Evolutionary conservation across 2,888 invertebrate species (phyloP), one percentile per base, ranked within the genome.

Genomic region (Agonum fuliginosum): DNA sequence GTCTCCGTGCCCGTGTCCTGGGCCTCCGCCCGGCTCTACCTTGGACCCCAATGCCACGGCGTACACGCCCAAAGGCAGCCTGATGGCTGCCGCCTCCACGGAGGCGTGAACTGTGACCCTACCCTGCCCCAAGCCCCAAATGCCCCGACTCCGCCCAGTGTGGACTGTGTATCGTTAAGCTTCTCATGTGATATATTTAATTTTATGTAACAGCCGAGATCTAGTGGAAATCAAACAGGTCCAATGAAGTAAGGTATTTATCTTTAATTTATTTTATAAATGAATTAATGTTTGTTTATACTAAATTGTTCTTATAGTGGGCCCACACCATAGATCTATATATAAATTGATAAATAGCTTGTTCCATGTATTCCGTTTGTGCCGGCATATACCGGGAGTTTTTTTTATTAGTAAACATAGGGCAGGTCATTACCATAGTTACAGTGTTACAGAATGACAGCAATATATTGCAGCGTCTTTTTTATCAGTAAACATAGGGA

Each of bases 41-140:
- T 91, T 97, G 79, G 97, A 97, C 89, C 97, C 97, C 77, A 96
- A 97, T 88, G 97, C 97, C 80, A 93, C 93, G 80, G 95, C 94
- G 81, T 97, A 97, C 89, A 97, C 96, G 81, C 97, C 97, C 80
- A 96, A 96, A 85, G 87, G 89, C 82, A 90, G 91, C 80, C 88
- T 90, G 81, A 88, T 90, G 81, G 89, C 89, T 80, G 90, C 90
- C 79, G 87, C 90, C 81, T 89, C 90, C 80, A 90, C 90, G 79
- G 90, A 90, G 87, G 90, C 90, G 86, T 90, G 83, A 86, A 54
- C 24, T 54, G 34, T n/a, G 30, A 10, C 30, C 37, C 65, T n/a
- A 8, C 24, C 12, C 48, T 22, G 10, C 37, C 65, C 65, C 37
- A 2, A 10, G 14, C 48, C 48, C 27, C 22, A 27, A 12, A 17